Base-by-base conservation (phyloP, 1,140 invertebrate species). In the Helicoverpa zea region DNA sequence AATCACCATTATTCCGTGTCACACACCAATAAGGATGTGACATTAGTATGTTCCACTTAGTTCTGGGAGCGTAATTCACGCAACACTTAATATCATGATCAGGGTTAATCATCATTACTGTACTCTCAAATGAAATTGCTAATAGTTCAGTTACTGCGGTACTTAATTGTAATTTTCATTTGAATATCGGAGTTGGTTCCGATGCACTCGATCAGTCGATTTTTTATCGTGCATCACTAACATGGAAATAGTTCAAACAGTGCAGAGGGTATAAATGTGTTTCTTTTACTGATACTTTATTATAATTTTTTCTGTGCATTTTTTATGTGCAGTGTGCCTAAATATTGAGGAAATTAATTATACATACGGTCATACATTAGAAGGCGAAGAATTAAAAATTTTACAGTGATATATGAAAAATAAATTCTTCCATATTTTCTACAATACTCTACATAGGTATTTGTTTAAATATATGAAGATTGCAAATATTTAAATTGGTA, bases 121-220 rank as follows among this genome's bases (percentile, higher is more conserved):
- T 51, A 30, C 13, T 29, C 13, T 52, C 23, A 14, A 72, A 72
- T 12, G 7, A 13, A 54, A 72, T 29, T 54, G 49, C 49, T 13
- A 72, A 72, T 72, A 72, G 49, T 14, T 29, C 16, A 54, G 68
- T 4, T 54, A 13, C 29, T 54, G 54, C 11, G 49, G 35, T 43
- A 43, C 35, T 52, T 54, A 72, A 72, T 52, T 7, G 49, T 11
- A n/a, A 64, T 72, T 52, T 72, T 72, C 68, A 72, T 72, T 72
- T 54, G 49, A 30, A 72, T 29, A 54, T 72, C 9, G n/a, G 49
- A 72, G 3, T 52, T 13, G 13, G n/a, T 61, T 30, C 13, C 16
- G 12, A 30, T 29, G 49, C 14, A n/a, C 49, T 29, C 12, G 49
- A 30, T 72, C 68, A 29, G 23, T 72, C 30, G 54, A 54, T 72